Evolutionary conservation across 2,113 vertebrate genomes (phyloP).

Genomic region (Pyrgilauda ruficollis): DNA sequence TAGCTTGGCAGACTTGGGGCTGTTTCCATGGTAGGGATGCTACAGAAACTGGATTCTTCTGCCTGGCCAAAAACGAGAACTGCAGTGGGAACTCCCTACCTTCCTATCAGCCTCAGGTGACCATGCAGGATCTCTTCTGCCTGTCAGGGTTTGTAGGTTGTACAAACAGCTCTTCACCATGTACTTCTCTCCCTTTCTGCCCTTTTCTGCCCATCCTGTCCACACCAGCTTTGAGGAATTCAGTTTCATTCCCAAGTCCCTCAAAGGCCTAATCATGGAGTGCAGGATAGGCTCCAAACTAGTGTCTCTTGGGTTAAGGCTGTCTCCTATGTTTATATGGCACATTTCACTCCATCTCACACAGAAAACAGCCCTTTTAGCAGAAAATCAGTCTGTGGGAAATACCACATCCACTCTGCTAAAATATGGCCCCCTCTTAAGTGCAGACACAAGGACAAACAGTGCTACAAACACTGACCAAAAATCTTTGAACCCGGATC

Average conservation of each 20-base stretch:
- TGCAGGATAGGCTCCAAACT: neutral
- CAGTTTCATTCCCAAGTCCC: neutral
- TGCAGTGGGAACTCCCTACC: neutral
- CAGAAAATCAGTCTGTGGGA: neutral
- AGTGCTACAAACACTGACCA: neutral
- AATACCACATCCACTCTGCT: neutral
- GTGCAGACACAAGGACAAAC: neutral
- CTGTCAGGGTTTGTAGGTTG: neutral
- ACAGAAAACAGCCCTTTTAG: neutral
- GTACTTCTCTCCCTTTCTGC: neutral
- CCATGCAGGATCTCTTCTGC: neutral
- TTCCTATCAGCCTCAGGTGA: neutral
- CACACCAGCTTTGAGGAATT: neutral
- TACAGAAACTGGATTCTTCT: neutral
- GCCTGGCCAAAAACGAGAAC: neutral
- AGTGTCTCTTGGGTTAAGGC: neutral
- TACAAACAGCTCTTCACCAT: neutral
- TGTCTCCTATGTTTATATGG: neutral
- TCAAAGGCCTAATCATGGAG: neutral
- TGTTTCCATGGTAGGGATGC: neutral
- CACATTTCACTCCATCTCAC: neutral
- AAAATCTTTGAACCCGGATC: neutral
- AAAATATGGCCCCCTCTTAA: neutral
- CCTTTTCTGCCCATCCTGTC: neutral
- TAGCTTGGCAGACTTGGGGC: neutral